phyloP scores from a whole-genome alignment of 2,113 vertebrate species.

The Tautogolabrus adspersus region DNA sequence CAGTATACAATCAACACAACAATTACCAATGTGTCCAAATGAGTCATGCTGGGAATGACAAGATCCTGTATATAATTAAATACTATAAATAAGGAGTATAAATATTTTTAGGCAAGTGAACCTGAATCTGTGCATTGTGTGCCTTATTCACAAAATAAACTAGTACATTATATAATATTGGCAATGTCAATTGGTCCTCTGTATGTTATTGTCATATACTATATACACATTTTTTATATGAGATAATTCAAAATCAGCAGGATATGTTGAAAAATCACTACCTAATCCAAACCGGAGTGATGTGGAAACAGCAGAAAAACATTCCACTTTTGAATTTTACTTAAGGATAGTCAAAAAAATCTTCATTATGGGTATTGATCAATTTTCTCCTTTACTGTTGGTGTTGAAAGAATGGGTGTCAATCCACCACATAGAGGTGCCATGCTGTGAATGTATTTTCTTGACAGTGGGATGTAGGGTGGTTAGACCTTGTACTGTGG shows the following conservation, averaged over 20 bases:
- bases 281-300: slow-evolving; percentile 66
- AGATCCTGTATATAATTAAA: slow-evolving; percentile 91
- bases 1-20: slow-evolving; percentile 88
- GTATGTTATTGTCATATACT: slow-evolving; percentile 76
- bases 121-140: slow-evolving; percentile 99
- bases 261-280: slow-evolving; percentile 40
- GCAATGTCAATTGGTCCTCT: slow-evolving; percentile 86
- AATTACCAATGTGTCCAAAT: slow-evolving; percentile 83
- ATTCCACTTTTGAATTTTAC: slow-evolving; percentile 76
- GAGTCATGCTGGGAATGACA: slow-evolving; percentile 97
- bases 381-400: slow-evolving; percentile 48
- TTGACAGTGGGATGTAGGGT: slow-evolving; percentile 73
- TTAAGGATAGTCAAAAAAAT: slow-evolving; percentile 32
- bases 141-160: slow-evolving; percentile 95
- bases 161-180: slow-evolving; percentile 82
- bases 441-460: slow-evolving; percentile 81
- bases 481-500: slow-evolving; percentile 69
- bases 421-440: slow-evolving; percentile 70
- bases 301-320: slow-evolving; percentile 76
- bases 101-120: slow-evolving; percentile 94
- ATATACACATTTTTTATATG: slow-evolving; percentile 51
- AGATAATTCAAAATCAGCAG: slow-evolving; percentile 49
- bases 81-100: slow-evolving; percentile 88
- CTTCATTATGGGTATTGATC: slow-evolving; percentile 24
- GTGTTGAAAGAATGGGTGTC: slow-evolving; percentile 62